Conservation (phyloP, 2,797 vertebrate genomes). For the Acestrorhynchus altus region DNA sequence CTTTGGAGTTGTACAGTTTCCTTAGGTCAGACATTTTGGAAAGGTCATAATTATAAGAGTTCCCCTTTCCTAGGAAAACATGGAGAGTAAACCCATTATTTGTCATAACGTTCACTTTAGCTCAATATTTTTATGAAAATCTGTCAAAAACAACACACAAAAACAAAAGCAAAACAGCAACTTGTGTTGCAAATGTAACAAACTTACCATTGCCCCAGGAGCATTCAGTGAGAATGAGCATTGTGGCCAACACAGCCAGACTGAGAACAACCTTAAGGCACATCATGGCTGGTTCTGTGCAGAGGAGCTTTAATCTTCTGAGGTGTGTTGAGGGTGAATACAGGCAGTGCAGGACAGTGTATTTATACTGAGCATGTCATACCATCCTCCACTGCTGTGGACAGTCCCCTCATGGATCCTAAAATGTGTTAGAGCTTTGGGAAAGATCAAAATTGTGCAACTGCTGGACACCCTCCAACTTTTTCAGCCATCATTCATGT, state of each 20-base stretch:
- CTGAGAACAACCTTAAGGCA: constrained; percentile 36
- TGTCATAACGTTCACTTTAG: background rate
- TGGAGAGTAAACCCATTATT: background rate
- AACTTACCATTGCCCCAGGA: constrained; percentile 58
- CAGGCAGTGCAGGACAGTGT: background rate
- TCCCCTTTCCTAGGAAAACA: constrained; percentile 22
- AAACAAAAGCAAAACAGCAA: background rate
- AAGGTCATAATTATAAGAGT: constrained; percentile 55
- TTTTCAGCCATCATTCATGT: background rate
- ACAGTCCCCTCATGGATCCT: background rate
- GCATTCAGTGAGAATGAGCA: constrained; percentile 41
- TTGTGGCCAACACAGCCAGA: constrained; percentile 46
- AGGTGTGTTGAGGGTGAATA: background rate
- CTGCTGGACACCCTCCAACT: background rate
- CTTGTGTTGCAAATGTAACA: background rate
- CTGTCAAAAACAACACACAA: background rate
- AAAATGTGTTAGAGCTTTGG: background rate
- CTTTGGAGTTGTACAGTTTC: constrained; percentile 64
- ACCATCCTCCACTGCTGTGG: constrained; percentile 1
- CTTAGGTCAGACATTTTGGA: constrained; percentile 54
- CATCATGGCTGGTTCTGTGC: constrained; percentile 46
- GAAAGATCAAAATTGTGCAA: constrained; percentile 39
- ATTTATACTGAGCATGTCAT: constrained; percentile 28
- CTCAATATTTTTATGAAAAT: background rate
- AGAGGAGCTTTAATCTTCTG: background rate